phyloP scores from a whole-genome alignment of 2,113 vertebrate genomes.

The Nerophis ophidion region DNA sequence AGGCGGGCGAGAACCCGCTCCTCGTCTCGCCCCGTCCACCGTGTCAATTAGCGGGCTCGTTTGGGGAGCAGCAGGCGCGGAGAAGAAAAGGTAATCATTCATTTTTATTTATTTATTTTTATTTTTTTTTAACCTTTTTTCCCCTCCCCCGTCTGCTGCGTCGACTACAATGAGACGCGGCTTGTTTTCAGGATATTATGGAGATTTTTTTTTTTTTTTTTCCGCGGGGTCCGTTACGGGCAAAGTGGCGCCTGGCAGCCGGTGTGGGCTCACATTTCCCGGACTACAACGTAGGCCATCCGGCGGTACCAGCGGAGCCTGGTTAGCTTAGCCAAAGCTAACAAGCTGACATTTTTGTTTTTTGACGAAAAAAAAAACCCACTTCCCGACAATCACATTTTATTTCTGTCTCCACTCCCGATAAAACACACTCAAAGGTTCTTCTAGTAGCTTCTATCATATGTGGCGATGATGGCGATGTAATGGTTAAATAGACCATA shows the following conservation, averaged over 20 bases:
- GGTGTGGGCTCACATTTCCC: background rate
- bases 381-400: too few relatives aligned
- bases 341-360: background rate
- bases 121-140: background rate
- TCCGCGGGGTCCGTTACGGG: too few relatives aligned
- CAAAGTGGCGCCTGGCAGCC: background rate
- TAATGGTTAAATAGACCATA: background rate
- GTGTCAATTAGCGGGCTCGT: conserved; percentile 25
- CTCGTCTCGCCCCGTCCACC: conserved; percentile 28
- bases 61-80: conserved; percentile 13
- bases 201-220: background rate
- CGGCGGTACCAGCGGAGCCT: conserved; percentile 50
- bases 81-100: conserved; percentile 44
- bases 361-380: background rate
- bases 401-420: too few relatives aligned
- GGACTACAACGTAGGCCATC: conserved; percentile 32
- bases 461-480: background rate
- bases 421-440: background rate
- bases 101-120: background rate
- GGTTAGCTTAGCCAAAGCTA: conserved; percentile 50
- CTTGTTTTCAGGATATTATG: too few relatives aligned
- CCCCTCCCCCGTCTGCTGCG: too few relatives aligned
- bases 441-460: background rate
- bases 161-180: background rate
- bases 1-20: conserved; percentile 32